These are phyloP conservation scores for Catagonus wagneri DNA, from an alignment of 2,113 vertebrate species.

Conservation along the genomic window DNA sequence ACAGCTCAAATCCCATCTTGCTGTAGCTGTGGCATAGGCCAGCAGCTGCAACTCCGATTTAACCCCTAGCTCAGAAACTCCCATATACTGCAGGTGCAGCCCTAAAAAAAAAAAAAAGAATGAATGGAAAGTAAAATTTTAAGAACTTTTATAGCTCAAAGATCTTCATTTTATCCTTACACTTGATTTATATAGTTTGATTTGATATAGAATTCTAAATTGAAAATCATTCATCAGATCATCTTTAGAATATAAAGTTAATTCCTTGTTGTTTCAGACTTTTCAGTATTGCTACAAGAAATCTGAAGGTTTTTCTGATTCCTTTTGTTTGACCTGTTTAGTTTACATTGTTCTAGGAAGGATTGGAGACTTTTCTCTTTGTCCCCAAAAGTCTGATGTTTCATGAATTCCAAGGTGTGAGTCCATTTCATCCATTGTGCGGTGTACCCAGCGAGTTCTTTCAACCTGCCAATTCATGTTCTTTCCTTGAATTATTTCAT, in stretches of 20 bases:
- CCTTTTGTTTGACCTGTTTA: not conserved
- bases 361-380: not conserved
- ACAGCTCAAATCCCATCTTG: too few species aligned
- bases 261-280: not conserved
- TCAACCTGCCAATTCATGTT: not conserved
- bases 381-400: not conserved
- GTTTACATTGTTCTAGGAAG: not conserved
- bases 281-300: not conserved
- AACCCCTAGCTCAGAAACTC: too few species aligned
- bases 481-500: not conserved
- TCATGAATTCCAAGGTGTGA: not conserved
- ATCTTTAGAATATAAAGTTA: not conserved
- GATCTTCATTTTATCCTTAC: not conserved
- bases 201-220: not conserved
- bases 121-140: not conserved
- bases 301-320: not conserved
- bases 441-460: not conserved
- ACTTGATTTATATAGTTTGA: not conserved
- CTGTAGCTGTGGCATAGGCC: too few species aligned
- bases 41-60: too few species aligned
- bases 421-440: not conserved
- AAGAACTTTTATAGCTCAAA: not conserved
- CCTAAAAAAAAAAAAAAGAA: too few species aligned
- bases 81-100: too few species aligned
- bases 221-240: not conserved